Conservation (phyloP, 2,797 vertebrate genomes). For the Poecilia wingei region DNA sequence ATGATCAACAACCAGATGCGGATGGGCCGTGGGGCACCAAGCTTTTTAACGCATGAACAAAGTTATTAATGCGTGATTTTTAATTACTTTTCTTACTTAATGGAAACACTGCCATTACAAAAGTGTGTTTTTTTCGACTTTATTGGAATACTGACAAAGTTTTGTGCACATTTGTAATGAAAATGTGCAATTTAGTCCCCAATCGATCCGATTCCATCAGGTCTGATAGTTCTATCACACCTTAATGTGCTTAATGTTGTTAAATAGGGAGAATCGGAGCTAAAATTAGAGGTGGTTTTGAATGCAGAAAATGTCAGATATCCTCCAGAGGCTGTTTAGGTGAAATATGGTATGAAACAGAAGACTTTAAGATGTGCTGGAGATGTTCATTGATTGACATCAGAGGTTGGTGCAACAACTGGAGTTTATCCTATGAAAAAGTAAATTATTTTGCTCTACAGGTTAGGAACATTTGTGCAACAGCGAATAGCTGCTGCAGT, state of each 20-base stretch:
- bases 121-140: too few relatives aligned
- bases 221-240: too few relatives aligned
- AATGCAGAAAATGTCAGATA: not conserved
- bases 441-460: not conserved
- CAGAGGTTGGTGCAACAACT: not conserved
- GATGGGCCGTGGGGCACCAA: too few relatives aligned
- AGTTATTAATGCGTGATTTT: too few relatives aligned
- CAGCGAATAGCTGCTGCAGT: not conserved
- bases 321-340: not conserved
- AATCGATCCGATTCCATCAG: too few relatives aligned
- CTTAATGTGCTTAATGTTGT: not conserved
- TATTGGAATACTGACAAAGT: too few relatives aligned
- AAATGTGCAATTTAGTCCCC: too few relatives aligned
- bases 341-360: not conserved
- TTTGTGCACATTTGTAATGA: too few relatives aligned
- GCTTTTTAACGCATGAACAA: too few relatives aligned
- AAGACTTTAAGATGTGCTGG: not conserved
- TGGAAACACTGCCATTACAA: too few relatives aligned
- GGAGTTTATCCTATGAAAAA: not conserved
- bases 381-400: not conserved
- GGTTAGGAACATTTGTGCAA: not conserved
- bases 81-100: too few relatives aligned
- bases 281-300: not conserved
- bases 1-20: too few relatives aligned
- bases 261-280: not conserved